Conservation (phyloP, 2,113 vertebrate genomes). For the Oostethus manadensis region DNA sequence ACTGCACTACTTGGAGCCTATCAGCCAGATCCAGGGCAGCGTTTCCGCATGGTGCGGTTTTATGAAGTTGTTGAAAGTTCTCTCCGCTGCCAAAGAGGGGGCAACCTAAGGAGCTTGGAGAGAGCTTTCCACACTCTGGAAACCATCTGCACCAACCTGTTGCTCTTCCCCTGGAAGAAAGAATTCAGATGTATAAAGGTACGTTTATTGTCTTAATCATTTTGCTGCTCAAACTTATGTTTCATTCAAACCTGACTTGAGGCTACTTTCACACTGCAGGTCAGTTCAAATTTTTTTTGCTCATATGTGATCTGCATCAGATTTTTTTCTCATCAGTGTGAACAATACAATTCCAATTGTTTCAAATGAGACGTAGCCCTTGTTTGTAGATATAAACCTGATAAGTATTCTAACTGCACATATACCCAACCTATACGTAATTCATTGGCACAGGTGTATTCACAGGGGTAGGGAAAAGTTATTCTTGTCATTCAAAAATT, state of each 20-base stretch:
- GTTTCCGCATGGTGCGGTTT: slow-evolving; percentile 90
- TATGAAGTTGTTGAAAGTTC: slow-evolving; percentile 90
- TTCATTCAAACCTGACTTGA: not conserved
- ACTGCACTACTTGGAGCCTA: slow-evolving; percentile 88
- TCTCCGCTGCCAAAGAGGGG: slow-evolving; percentile 78
- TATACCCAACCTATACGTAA: no score
- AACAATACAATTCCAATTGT: no score
- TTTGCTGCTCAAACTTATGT: not conserved
- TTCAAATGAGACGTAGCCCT: no score
- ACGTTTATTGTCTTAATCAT: slow-evolving; percentile 22
- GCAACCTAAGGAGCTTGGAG: slow-evolving; percentile 81
- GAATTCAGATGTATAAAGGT: slow-evolving; percentile 97
- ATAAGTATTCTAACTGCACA: no score
- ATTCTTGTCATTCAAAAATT: no score
- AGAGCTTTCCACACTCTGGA: slow-evolving; percentile 86
- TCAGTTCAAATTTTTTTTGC: no score
- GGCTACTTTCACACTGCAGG: no score
- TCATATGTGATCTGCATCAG: no score
- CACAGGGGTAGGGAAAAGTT: no score
- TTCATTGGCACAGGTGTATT: no score
- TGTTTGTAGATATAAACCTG: no score
- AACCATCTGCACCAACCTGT: slow-evolving; percentile 88
- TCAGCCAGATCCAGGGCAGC: slow-evolving; percentile 85
- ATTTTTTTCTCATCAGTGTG: no score
- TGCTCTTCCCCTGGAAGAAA: slow-evolving; percentile 98